Base-by-base conservation (phyloP, 2,888 invertebrate genomes). In the Nyleta sp. region DNA sequence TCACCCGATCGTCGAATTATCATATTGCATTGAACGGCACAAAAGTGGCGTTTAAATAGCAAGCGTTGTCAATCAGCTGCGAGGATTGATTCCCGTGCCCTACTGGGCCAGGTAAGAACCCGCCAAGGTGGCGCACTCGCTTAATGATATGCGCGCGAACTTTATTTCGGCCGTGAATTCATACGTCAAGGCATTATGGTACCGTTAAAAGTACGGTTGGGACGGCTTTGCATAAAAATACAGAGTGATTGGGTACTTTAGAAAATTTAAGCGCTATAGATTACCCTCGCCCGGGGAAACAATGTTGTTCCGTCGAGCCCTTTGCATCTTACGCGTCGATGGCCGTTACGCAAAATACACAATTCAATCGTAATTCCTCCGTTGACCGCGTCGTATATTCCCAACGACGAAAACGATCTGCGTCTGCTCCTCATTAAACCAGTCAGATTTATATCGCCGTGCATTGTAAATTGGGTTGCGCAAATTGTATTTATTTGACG, bases 231-330 rank as follows among this genome's bases (percentile, higher is more conserved):
- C 89, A 89, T 90, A 85, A 90, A 89, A 89, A 89, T 90, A 86
- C 86, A 68, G 84, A 85, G 87, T 88, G 88, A 89, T 89, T 88
- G 89, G 88, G 83, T 85, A 89, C 89, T 87, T 88, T 89, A 87
- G 87, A 90, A 89, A 90, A 89, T 89, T 89, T 89, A 87, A 86
- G 80, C 81, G 84, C 88, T 88, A 89, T 89, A 88, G 87, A 89
- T 89, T 87, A 85, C 84, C 80, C 73, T 17, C 18, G 8, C 42
- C 42, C 42, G 18, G 18, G 42, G 42, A 42, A 42, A 42, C 42
- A 42, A 42, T 17, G 42, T 42, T 42, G 40, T 42, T 42, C 10
- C 50, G 60, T 55, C 67, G 57, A 50, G 76, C 65, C 65, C 70
- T 68, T 48, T 42, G 65, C 75, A 40, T 76, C 76, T 70, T 68